These are phyloP conservation scores for Betta splendens DNA, from an alignment of 2,797 vertebrate species.

Conservation along the genomic window DNA sequence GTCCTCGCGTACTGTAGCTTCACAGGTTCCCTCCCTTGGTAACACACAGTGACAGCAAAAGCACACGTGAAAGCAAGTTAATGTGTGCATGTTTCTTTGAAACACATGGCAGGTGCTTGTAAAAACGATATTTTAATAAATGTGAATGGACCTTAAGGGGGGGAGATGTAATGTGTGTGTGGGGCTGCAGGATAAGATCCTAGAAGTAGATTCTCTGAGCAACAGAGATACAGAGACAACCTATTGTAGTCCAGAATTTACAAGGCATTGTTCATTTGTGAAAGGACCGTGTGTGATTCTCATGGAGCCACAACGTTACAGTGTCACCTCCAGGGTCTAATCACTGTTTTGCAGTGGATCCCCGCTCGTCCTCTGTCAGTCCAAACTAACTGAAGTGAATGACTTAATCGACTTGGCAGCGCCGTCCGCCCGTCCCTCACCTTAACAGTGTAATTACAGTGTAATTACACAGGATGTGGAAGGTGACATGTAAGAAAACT, in stretches of 20 bases:
- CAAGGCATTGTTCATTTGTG: constrained; percentile 1
- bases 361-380: background rate
- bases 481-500: too few species aligned
- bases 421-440: constrained; percentile 1
- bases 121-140: background rate
- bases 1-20: background rate
- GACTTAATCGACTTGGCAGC: constrained; percentile 12
- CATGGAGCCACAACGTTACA: constrained; percentile 5
- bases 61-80: too few species aligned
- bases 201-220: constrained; percentile 15
- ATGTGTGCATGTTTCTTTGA: too few species aligned
- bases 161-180: background rate
- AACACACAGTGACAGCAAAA: background rate
- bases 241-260: constrained; percentile 43
- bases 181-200: background rate
- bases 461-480: too few species aligned
- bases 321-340: constrained; percentile 12
- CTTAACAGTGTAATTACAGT: background rate
- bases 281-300: constrained; percentile 26
- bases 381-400: too few species aligned
- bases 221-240: constrained; percentile 46
- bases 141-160: background rate
- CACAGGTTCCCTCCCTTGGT: background rate
- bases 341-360: constrained; percentile 22
- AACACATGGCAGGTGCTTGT: too few species aligned